phyloP scores from a whole-genome alignment of 2,888 invertebrate genomes.

The Halictus quadricinctus region DNA sequence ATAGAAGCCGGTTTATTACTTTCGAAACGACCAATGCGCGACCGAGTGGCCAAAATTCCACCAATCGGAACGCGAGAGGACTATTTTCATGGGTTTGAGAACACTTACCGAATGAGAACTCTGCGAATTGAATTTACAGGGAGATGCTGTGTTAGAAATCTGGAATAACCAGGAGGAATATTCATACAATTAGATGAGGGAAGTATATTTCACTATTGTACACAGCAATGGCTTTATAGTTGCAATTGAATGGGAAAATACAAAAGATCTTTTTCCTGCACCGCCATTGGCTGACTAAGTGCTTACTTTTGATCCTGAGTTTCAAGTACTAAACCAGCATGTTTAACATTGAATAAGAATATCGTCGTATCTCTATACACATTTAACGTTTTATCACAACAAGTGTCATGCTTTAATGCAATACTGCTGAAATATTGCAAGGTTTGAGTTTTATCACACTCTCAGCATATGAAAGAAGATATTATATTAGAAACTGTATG shows the following conservation, averaged over 20 bases:
- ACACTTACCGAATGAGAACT: not conserved
- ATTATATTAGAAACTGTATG: too few relatives aligned
- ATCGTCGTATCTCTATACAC: too few relatives aligned
- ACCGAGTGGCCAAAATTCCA: not conserved
- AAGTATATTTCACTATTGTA: not conserved
- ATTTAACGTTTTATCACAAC: too few relatives aligned
- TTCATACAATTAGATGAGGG: not conserved
- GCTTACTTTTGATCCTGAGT: not conserved
- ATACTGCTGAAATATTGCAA: too few relatives aligned
- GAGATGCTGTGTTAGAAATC: not conserved
- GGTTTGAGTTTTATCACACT: too few relatives aligned
- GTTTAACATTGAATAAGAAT: too few relatives aligned
- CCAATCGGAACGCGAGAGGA: slow-evolving; percentile 31
- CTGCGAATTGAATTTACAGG: too few relatives aligned
- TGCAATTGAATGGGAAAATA: not conserved
- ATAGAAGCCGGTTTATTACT: slow-evolving; percentile 47
- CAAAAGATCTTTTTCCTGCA: not conserved
- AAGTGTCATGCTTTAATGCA: too few relatives aligned
- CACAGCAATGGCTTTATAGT: not conserved
- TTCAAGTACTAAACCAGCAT: too few relatives aligned
- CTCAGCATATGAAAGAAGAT: too few relatives aligned
- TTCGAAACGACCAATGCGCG: slow-evolving; percentile 49
- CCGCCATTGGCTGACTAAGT: not conserved
- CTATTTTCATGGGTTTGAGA: not conserved
- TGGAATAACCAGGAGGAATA: not conserved